Base-by-base conservation (phyloP, 2,888 invertebrate species). In the Platycheirus albimanus region DNA sequence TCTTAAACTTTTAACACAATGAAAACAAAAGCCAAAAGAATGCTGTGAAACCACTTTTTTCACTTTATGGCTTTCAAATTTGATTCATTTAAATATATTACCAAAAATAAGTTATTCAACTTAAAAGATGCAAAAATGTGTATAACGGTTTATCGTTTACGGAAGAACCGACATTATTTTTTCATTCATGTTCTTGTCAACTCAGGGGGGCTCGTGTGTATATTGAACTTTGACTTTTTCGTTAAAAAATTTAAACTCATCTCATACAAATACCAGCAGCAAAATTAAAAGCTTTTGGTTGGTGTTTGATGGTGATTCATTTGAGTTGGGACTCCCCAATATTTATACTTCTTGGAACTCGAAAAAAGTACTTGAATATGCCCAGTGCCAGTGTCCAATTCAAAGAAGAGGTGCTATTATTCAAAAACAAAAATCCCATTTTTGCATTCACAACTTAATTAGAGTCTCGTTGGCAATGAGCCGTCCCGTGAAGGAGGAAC, bases 21-120 rank as follows among this genome's bases (percentile, higher is more conserved):
- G n/a, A 41, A 58, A 15, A 41, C 24, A 58, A 1, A 15, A 24
- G 15, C 41, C n/a, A 41, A 58, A 58, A 58, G 58, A 58, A 58
- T 58, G 41, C 15, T 6, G 58, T 10, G 0, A 6, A 15, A 58
- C 41, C 11, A 24, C 58, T 58, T 58, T n/a, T 15, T 47, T 3
- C 15, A 15, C 1, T 58, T 58, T 28, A 58, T 58, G 1, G 41
- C 41, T 41, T 56, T 58, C 10, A 15, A 41, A 15, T 58, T 58
- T 58, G 41, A 58, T 56, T 56, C 38, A 58, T 58, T 58, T 41
- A 13, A 24, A 58, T 28, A 13, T 24, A 10, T 36, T 2, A 24
- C 6, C 15, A 13, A 56, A 56, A 56, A 56, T 38, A 56, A 56
- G 19, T 36, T 30, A 17, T 30, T 15, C 11, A 52, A 33, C 10